Conservation (phyloP, 2,113 vertebrate species). For the Gracilinanus agilis region DNA sequence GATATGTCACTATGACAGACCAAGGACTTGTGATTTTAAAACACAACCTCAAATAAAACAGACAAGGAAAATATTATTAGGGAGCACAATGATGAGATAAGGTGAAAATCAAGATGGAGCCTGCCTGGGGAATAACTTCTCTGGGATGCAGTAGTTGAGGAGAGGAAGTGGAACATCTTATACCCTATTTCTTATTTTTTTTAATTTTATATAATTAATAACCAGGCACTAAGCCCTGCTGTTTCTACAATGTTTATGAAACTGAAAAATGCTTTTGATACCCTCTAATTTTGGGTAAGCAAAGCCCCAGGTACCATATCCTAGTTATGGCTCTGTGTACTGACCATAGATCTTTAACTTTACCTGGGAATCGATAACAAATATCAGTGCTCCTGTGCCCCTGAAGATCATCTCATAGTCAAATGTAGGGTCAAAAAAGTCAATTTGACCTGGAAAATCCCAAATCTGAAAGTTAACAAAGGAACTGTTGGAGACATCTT, state of each 20-base stretch:
- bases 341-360: constrained; percentile 42
- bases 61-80: neutral
- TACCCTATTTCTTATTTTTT: no score
- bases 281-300: neutral
- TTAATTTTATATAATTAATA: neutral
- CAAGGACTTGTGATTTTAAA: neutral
- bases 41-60: neutral
- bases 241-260: neutral
- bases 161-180: neutral
- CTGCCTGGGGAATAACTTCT: neutral
- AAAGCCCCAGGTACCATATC: neutral
- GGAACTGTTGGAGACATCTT: constrained; percentile 95
- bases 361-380: constrained; percentile 97
- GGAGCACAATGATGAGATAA: neutral
- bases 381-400: constrained; percentile 94
- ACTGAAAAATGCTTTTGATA: neutral
- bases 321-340: neutral
- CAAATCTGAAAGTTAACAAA: constrained; percentile 98
- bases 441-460: constrained; percentile 97
- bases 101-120: neutral
- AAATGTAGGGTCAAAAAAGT: constrained; percentile 95
- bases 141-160: neutral
- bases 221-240: neutral
- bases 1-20: neutral
- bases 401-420: constrained; percentile 98